Evolutionary conservation across 2,797 vertebrate genomes (phyloP), one percentile per base, ranked within the genome.

Genomic region (Oreochromis mossambicus): DNA sequence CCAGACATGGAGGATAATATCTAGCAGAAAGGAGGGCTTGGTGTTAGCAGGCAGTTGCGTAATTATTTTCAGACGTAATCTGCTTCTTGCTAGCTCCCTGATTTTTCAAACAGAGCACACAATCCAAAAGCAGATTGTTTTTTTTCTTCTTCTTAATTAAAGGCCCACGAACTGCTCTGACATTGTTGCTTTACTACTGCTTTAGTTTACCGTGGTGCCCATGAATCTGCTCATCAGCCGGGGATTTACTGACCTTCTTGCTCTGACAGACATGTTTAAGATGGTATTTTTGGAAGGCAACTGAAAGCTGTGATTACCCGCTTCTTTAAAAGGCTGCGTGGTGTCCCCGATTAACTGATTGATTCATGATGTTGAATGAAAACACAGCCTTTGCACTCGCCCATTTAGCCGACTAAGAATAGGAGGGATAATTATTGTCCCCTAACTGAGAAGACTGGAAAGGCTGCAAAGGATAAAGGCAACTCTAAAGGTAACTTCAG

Each of bases 61-160:
- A 92, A 93, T 91, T 94, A 88, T 93, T 90, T 63, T 82, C 46
- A 87, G 81, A 81, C 84, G 51, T 87, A 83, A 92, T 89, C 87
- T 91, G 85, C 87, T 91, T 93, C 87, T 91, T 92, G 89, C 89
- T 82, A 86, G 43, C 54, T 43, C 12, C 78, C 10, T 15, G 46
- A 54, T 79, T 83, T 63, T 75, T 79, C 78, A 80, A 78, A 78
- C 82, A 83, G 14, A 81, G 43, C 66, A 79, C 19, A 76, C 70
- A 7, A 77, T 66, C 50, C 46, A 36, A 70, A 79, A 78, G 24
- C 46, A 81, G 26, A 52, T 77, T 75, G 46, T 32, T 73, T 48
- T 70, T 73, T 2, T 75, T 50, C 11, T 73, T 48, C 26, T n/a
- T 73, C 29, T 14, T 26, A 12, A 68, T 73, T 36, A 63, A 81